Evolutionary conservation across 2,888 invertebrate species (phyloP).

Genomic region (Scaptomyza reducta): DNA sequence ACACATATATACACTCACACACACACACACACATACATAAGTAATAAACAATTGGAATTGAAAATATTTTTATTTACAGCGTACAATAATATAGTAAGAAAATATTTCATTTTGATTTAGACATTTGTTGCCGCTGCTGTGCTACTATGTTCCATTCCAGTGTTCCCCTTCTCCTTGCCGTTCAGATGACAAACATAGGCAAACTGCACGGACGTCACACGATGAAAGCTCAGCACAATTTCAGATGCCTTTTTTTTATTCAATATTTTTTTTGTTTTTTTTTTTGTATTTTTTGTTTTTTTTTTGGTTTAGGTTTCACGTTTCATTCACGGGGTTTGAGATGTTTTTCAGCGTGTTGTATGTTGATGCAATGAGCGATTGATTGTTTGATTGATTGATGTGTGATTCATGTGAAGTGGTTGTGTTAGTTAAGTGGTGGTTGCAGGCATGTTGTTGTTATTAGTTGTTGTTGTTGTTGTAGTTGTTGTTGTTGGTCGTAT

Average conservation of each 20-base stretch:
- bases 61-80: slow-evolving; percentile 37
- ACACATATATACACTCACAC: slow-evolving; percentile 7
- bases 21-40: slow-evolving; percentile 10
- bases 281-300: slow-evolving; percentile 21
- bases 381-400: slow-evolving; percentile 28
- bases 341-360: slow-evolving; percentile 26
- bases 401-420: slow-evolving; percentile 43
- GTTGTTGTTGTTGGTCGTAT: slow-evolving; percentile 56
- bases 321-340: slow-evolving; percentile 34
- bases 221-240: slow-evolving; percentile 89
- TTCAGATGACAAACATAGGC: slow-evolving; percentile 81
- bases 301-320: slow-evolving; percentile 37
- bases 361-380: slow-evolving; percentile 30
- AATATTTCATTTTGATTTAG: neutral
- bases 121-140: neutral
- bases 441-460: slow-evolving; percentile 64
- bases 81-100: slow-evolving; percentile 3
- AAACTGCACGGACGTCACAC: slow-evolving; percentile 89
- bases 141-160: slow-evolving; percentile 25
- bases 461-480: slow-evolving; percentile 50
- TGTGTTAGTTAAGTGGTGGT: slow-evolving; percentile 42
- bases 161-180: slow-evolving; percentile 35
- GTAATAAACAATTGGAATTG: slow-evolving; percentile 14
- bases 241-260: slow-evolving; percentile 86
- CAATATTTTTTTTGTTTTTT: slow-evolving; percentile 1